Base-by-base conservation (phyloP, 2,888 invertebrate species). In the Peribatodes rhomboidaria region DNA sequence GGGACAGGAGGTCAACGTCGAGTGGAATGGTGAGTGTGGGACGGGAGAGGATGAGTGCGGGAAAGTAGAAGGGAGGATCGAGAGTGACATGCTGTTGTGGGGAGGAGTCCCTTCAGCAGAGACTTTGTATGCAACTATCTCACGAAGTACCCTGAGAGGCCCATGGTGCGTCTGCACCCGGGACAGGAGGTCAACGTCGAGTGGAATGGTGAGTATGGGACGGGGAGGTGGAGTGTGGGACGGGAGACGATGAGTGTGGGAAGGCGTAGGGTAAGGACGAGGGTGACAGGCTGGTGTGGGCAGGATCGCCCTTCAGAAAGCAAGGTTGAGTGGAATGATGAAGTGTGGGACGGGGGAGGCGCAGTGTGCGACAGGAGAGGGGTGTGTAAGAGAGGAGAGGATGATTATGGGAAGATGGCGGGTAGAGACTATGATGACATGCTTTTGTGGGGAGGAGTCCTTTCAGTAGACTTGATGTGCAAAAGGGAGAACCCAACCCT, bases 81-180 rank as follows among this genome's bases (percentile, higher is more conserved):
- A n/a, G n/a, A n/a, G n/a, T n/a, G n/a, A n/a, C n/a, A n/a, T n/a
- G n/a, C n/a, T n/a, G n/a, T n/a, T n/a, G n/a, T n/a, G n/a, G n/a
- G n/a, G n/a, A n/a, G n/a, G n/a, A n/a, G n/a, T n/a, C n/a, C n/a
- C n/a, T n/a, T n/a, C 75, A 96, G 97, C 0, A 92, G 96, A 33
- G 95, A 96, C 31, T 99, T 99, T 81, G 97, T 99, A 47, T 95
- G 95, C 74, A 96, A 96, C 69, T 99, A 99, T 85, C 92, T 99
- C 37, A 86, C 94, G 56, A 94, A 95, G 11, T 97, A 96, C 84
- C 97, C 98, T 0, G 97, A 97, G 83, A 90, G 98, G 66, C 98
- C 98, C 0, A 98, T 99, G 98, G 98, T 99, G 1, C 95, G 97
- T 62, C 89, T 98, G 27, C 95, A 96, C 66, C 94, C 95, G 4